Evolutionary conservation across 2,113 vertebrate genomes (phyloP).

Genomic region (Apodemus speciosus): DNA sequence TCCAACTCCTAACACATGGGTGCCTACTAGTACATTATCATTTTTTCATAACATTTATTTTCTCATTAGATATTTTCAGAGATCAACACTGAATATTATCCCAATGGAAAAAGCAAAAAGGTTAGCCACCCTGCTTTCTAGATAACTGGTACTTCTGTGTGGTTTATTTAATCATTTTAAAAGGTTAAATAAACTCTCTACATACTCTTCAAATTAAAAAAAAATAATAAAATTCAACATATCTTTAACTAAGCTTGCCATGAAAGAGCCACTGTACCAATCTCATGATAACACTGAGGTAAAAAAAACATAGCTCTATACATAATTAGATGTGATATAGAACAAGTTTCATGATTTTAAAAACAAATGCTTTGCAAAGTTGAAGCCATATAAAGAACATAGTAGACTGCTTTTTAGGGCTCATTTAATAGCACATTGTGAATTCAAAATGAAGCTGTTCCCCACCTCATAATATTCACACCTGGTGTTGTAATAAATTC

Average conservation of each 20-base stretch:
- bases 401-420: constrained; percentile 36
- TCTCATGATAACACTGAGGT: background rate
- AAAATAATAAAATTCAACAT: background rate
- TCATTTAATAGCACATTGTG: constrained; percentile 50
- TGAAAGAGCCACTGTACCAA: background rate
- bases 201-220: background rate
- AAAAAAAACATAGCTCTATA: background rate
- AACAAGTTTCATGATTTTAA: background rate
- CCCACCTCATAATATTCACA: constrained; percentile 62
- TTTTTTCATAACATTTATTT: background rate
- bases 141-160: background rate
- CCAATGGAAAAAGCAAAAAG: background rate
- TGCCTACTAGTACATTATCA: background rate
- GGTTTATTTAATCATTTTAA: background rate
- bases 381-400: background rate
- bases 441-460: constrained; percentile 39
- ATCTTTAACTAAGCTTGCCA: background rate
- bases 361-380: background rate
- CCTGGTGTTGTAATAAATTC: constrained; percentile 61
- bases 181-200: background rate
- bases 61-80: background rate
- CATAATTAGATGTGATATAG: background rate
- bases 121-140: background rate
- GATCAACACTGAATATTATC: background rate
- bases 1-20: no score